Base-by-base conservation (phyloP, 2,113 vertebrate genomes). In the Halcyon malimbica region DNA sequence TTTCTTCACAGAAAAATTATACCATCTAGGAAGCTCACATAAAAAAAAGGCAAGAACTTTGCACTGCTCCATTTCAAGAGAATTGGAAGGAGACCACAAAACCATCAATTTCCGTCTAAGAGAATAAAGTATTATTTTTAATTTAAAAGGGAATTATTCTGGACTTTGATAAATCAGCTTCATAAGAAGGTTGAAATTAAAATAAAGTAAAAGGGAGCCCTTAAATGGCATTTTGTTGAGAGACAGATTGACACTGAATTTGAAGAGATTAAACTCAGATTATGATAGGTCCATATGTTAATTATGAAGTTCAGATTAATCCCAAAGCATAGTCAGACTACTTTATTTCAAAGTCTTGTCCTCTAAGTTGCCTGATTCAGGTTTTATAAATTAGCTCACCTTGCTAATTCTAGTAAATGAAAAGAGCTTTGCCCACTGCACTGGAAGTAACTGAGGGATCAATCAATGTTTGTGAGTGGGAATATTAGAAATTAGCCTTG, bases 191-290 rank as follows among this genome's bases (percentile, higher is more conserved):
- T 84, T 93, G 59, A 89, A 94, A 87, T 95, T 92, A 94, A 93
- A 96, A 89, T 71, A 54, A 94, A 93, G 25, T 54, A n/a, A 60
- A 75, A 82, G 11, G 10, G 8, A 89, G 48, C 5, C 39, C 46
- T 94, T 35, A 83, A 68, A 84, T 62, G 57, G 11, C 48, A 65
- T 83, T 87, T 71, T 68, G 10, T 89, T 84, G 59, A 84, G 54
- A 79, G 35, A 83, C 20, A 90, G 82, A 77, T 29, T 90, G 65
- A 74, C 68, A 60, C 3, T 77, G 73, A 62, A 73, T 87, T 70
- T 89, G 69, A 92, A 87, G 69, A 95, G 42, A 94, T 95, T 93
- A 96, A 92, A 78, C 77, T 65, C 83, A 89, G 77, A 83, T 94
- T 89, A 91, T 16, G 65, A 8, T 51, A 57, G 62, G 17, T 48